Conservation (phyloP, 2,113 vertebrate genomes). For the Nipponia nippon region DNA sequence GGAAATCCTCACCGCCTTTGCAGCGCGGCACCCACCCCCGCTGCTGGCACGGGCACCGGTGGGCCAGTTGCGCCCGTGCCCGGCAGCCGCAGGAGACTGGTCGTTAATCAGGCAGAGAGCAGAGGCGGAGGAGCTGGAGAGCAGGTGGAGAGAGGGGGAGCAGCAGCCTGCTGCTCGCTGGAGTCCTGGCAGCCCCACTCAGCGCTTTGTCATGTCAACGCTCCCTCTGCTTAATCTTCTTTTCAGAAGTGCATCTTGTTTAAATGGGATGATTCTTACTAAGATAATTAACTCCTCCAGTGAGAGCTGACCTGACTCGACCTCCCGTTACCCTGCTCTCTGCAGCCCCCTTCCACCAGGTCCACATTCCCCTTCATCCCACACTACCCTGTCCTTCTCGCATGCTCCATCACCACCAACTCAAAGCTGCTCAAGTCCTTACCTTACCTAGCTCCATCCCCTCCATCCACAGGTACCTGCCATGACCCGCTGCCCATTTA, state of each 20-base stretch:
- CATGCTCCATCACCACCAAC: neutral
- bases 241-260: conserved; percentile 51
- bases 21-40: neutral
- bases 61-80: neutral
- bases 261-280: conserved; percentile 67
- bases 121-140: neutral
- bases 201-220: neutral
- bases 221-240: conserved; percentile 34
- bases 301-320: conserved; percentile 57
- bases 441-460: neutral
- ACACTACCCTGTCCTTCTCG: neutral
- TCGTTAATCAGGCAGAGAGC: neutral
- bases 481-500: neutral
- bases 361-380: neutral
- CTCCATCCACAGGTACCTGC: neutral
- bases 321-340: conserved; percentile 34
- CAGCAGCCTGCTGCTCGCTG: conserved; percentile 33
- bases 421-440: neutral
- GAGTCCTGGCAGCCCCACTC: neutral
- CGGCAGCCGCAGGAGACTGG: neutral
- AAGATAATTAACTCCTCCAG: conserved; percentile 67
- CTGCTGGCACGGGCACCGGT: neutral
- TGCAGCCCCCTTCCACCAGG: conserved; percentile 1
- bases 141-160: conserved; percentile 14
- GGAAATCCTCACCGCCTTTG: neutral